Evolutionary conservation across 2,113 vertebrate genomes (phyloP), one percentile per base, ranked within the genome.

Genomic region (Meleagris gallopavo): DNA sequence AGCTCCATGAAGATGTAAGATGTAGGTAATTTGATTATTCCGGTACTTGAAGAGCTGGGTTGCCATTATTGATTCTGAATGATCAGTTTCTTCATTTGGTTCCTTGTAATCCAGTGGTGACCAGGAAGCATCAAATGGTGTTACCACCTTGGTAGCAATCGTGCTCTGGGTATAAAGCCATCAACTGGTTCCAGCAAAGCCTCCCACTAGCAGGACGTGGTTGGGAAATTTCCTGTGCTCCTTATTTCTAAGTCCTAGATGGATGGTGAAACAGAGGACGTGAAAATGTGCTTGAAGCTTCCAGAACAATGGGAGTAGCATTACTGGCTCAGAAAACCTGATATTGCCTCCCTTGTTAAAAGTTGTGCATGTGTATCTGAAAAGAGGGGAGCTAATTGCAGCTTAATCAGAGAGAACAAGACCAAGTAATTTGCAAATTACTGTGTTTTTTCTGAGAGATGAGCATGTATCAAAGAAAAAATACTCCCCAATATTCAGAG

Each of bases 121-220:
- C 43, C 13, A 45, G 74, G 60, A 88, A 73, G 13, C 16, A 41
- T 38, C 19, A 43, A 22, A 54, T 32, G 16, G 38, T 19, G 18
- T 69, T 24, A 9, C 30, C 6, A 6, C 19, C 6, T 30, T 30
- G 34, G 25, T 12, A 32, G 18, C 32, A 20, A 20, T 78, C 8
- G 3, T 9, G 10, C n/a, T 69, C 29, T 46, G 36, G 36, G 4
- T 77, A 10, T 60, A 36, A 43, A 78, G 14, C 46, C 57, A 8
- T 52, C 15, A 13, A 32, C 24, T 54, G 13, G 57, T n/a, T 75
- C 20, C 29, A 75, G 36, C 5, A 60, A 65, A 36, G 40, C 18
- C 20, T 52, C 34, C 43, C 43, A 38, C 18, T 65, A 65, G 29
- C 0, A 0, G 25, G 11, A 20, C 4, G 2, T 18, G 14, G 6